Percentiles rank a stretch among this genome's conserved stretches.
phyloP scores from a whole-genome alignment of 2,113 vertebrate species.

The Urocolius indicus region DNA sequence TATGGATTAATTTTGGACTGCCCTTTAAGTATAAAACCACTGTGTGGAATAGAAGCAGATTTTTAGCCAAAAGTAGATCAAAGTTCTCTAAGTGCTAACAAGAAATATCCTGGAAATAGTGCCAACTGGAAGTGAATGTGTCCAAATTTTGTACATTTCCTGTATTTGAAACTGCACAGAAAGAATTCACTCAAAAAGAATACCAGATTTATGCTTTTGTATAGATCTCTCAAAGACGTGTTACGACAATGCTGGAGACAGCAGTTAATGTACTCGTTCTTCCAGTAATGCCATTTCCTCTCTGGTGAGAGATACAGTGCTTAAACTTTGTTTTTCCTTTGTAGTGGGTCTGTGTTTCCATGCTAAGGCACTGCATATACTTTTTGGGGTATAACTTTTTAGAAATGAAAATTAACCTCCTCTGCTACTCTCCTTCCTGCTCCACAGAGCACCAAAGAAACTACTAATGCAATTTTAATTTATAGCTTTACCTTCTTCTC shows the following conservation, averaged over 20 bases:
- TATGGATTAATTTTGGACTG: neutral
- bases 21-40: neutral
- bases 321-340: neutral
- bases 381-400: neutral
- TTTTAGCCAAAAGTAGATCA: conserved; percentile 19
- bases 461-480: conserved; percentile 47
- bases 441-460: neutral
- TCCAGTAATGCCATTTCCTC: neutral
- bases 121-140: neutral
- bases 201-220: neutral
- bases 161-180: neutral
- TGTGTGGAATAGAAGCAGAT: neutral
- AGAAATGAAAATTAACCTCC: neutral
- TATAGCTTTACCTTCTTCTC: conserved; percentile 24
- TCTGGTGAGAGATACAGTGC: neutral
- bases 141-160: neutral
- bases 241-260: neutral
- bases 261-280: neutral
- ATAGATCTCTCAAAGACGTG: neutral
- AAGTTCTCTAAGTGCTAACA: neutral
- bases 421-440: neutral
- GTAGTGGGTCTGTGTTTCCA: neutral
- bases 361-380: neutral
- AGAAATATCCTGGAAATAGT: conserved; percentile 19
- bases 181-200: neutral